Percentiles rank a stretch among this genome's conserved stretches.
Conservation (phyloP, 30 jellyfish, hydroid and myxozoan genomes). For the Aurelia aurita complex sp. Pacific region DNA sequence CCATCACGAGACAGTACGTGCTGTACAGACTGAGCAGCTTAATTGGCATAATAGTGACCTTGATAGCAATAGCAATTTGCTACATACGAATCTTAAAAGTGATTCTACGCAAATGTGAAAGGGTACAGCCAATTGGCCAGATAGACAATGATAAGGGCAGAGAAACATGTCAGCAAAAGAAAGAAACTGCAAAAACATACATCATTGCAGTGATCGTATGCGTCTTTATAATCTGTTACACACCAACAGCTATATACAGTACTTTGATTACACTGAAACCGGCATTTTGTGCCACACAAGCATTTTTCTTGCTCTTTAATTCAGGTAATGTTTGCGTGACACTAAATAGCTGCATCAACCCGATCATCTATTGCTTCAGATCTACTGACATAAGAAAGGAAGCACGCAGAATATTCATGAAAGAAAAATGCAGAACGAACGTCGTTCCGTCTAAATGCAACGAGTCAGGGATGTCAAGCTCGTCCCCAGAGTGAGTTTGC, state of each 20-base stretch:
- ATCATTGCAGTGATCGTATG: not conserved
- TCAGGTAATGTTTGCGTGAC: not conserved
- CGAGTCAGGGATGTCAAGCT: too few species aligned
- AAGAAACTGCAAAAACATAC: not conserved
- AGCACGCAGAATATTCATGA: not conserved
- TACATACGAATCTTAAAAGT: not conserved
- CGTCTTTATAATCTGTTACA: not conserved
- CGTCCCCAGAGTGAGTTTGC: too few species aligned
- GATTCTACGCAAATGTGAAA: not conserved
- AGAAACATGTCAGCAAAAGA: not conserved
- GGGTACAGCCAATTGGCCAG: not conserved
- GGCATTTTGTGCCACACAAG: not conserved
- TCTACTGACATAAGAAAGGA: not conserved
- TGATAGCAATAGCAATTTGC: not conserved
- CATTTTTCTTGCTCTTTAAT: not conserved
- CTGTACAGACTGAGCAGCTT: not conserved
- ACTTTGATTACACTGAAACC: not conserved
- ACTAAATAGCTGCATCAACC: not conserved
- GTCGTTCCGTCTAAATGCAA: not conserved
- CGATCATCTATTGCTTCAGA: not conserved
- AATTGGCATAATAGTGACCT: not conserved
- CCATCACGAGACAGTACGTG: not conserved
- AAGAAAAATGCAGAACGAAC: not conserved
- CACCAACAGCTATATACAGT: not conserved
- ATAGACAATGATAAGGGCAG: not conserved